Conservation (phyloP, 2,797 vertebrate species). For the Oreonectes daqikongensis region DNA sequence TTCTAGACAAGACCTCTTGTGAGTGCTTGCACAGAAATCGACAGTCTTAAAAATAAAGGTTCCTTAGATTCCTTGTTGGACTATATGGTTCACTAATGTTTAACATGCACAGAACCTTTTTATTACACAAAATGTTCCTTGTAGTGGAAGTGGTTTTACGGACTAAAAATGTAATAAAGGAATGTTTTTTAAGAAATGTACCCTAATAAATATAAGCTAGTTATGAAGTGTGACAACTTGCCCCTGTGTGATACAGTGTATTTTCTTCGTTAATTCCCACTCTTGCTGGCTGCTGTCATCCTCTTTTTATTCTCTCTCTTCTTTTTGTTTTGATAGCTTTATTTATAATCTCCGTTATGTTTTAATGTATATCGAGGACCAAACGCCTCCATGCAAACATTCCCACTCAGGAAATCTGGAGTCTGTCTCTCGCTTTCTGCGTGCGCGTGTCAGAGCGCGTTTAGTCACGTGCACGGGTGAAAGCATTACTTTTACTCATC, state of each 20-base stretch:
- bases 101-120: no score
- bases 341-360: conserved; percentile 40
- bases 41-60: no score
- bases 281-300: not conserved
- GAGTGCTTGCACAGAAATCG: no score
- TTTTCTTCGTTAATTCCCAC: not conserved
- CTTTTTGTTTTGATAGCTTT: not conserved
- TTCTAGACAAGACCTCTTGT: not conserved
- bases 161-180: no score
- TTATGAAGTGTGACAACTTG: not conserved
- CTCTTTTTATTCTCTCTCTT: not conserved
- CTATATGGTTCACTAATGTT: no score
- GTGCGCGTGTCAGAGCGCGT: conserved; percentile 23
- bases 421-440: conserved; percentile 4
- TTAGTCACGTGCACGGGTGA: conserved; percentile 24
- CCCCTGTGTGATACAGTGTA: not conserved
- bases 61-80: no score
- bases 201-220: not conserved
- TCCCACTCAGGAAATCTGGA: conserved; percentile 12
- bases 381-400: conserved; percentile 37
- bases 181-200: no score
- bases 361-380: conserved; percentile 41
- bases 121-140: no score
- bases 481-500: conserved; percentile 41
- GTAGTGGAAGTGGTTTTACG: no score